Evolutionary conservation across 1,140 invertebrate species (phyloP), one percentile per base, ranked within the genome.

Genomic region (Oreohelix idahoensis): DNA sequence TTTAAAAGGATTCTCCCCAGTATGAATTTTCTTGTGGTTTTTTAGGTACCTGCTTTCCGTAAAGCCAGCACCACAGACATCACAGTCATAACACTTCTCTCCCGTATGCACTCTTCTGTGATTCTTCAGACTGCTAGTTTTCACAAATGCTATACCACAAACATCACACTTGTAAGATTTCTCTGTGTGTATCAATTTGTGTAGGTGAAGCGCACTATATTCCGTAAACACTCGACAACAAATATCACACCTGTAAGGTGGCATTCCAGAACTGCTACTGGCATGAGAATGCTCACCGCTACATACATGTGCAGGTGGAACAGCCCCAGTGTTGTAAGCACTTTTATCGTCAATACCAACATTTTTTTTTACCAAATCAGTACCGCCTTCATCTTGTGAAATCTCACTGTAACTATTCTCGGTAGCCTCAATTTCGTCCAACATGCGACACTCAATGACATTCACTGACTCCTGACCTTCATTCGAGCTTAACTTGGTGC

Each of bases 131-230:
- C 98, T 98, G 73, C 96, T 96, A 51, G 96, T 94, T 92, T 97
- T 96, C 92, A 97, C 97, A 90, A 97, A 97, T 96, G 97, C 77
- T 4, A 73, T 73, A 15, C 74, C 53, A 69, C 96, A 97, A 69
- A 95, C 96, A 94, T 97, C 96, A 90, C 97, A 97, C 38, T 95
- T 95, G 89, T 96, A 97, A 20, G 96, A 96, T 90, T 97, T 96
- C 0, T 96, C 96, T 0, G 80, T 73, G 39, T 86, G 85, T 0
- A 95, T 96, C 5, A 95, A 92, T 87, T 95, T 94, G 88, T 96
- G 96, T 74, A 97, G 92, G 90, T 97, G 97, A 32, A 97, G 93
- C 89, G 97, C 97, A 11, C 5, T 66, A 13, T 66, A 10, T 42
- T 66, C 35, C 8, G 77, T n/a, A 79, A 79, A 79, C 13, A 2